phyloP scores from a whole-genome alignment of 2,113 vertebrate genomes.

The Mionectes macconnelli region DNA sequence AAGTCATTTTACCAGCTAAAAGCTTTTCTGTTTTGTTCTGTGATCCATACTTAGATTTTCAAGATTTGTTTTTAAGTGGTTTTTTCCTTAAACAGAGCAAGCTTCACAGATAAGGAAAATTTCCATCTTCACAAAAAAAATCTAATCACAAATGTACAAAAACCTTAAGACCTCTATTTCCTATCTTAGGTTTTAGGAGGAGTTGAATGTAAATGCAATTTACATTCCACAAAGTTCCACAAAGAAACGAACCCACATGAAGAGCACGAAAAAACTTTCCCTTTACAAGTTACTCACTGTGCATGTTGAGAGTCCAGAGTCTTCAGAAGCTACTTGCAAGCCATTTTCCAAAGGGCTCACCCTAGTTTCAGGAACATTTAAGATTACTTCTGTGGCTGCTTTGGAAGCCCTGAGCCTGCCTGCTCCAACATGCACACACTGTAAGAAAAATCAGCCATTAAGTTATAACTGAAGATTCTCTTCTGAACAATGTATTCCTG shows the following conservation, averaged over 20 bases:
- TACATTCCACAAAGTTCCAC: no score
- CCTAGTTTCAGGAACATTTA: conserved; percentile 95
- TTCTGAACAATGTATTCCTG: background rate
- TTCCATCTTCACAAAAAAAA: background rate
- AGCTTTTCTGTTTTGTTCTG: background rate
- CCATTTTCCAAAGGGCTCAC: conserved; percentile 89
- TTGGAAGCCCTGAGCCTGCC: conserved; percentile 73
- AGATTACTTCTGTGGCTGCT: conserved; percentile 77
- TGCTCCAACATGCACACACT: conserved; percentile 35
- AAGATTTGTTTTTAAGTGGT: background rate
- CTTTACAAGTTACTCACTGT: conserved; percentile 78
- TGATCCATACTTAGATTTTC: background rate
- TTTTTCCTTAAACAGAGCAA: background rate
- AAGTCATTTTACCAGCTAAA: background rate
- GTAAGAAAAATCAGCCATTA: background rate
- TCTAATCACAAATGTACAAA: background rate
- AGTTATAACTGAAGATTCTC: background rate
- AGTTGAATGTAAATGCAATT: background rate
- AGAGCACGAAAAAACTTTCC: background rate
- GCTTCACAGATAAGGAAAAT: background rate
- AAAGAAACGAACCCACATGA: background rate
- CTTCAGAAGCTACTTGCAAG: conserved; percentile 92
- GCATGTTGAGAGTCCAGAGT: conserved; percentile 91
- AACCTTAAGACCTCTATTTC: background rate
- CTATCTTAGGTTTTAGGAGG: background rate